phyloP scores from a whole-genome alignment of 2,888 invertebrate genomes.

The Bruchidius siliquastri region DNA sequence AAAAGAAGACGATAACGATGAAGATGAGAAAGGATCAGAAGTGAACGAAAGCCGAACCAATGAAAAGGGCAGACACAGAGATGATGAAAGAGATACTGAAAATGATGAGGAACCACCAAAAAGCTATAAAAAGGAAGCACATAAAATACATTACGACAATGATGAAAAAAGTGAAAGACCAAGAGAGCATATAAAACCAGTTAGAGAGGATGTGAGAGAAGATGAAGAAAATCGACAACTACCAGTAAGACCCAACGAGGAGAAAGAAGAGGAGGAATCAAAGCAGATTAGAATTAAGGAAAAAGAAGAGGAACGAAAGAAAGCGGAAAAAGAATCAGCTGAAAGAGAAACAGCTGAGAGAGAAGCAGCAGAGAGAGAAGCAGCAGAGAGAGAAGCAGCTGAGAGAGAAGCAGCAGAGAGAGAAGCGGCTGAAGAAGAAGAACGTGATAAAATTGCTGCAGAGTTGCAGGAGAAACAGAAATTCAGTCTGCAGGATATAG shows the following conservation, averaged over 20 bases:
- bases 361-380: conserved; percentile 15
- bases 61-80: conserved; percentile 8
- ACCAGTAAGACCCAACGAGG: conserved; percentile 8
- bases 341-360: conserved; percentile 18
- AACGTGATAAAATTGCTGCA: not conserved
- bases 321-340: conserved; percentile 14
- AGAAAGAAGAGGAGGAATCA: conserved; percentile 7
- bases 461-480: conserved; percentile 3
- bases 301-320: conserved; percentile 14
- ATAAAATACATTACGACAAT: conserved; percentile 3
- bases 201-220: not conserved
- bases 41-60: conserved; percentile 5
- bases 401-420: conserved; percentile 15
- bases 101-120: conserved; percentile 2
- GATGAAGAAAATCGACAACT: conserved; percentile 5
- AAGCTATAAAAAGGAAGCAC: conserved; percentile 6
- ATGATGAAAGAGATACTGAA: conserved; percentile 11
- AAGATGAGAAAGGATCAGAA: conserved; percentile 4
- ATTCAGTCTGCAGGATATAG: conserved; percentile 13
- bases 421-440: conserved; percentile 9
- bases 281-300: conserved; percentile 3
- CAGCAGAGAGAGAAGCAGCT: conserved; percentile 20
- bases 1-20: conserved; percentile 9
- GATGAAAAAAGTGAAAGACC: conserved; percentile 1
- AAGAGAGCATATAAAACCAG: conserved; percentile 8